A percentile compares a stretch with the other conserved stretches of the same genome.
Evolutionary conservation across 2,113 vertebrate species (phyloP).

Genomic region (Cacatua alba): DNA sequence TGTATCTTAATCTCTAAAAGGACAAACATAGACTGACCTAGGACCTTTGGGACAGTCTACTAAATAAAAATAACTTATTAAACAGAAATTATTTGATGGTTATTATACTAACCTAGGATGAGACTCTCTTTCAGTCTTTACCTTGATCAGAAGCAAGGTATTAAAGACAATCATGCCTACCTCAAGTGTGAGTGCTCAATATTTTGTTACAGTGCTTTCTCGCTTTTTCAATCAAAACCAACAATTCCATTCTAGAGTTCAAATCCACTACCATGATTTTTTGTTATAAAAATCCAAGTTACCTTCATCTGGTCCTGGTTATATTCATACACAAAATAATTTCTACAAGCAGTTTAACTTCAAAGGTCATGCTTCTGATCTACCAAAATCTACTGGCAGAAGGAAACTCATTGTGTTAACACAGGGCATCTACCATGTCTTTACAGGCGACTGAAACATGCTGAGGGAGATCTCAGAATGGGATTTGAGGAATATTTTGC

Average conservation of each 20-base stretch:
- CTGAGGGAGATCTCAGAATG: not conserved
- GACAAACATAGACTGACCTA: not conserved
- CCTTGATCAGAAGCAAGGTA: not conserved
- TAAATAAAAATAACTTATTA: not conserved
- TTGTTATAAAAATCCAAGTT: not conserved
- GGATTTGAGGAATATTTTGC: not conserved
- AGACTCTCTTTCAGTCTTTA: not conserved
- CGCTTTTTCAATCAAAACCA: not conserved
- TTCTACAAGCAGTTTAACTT: not conserved
- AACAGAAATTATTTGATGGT: not conserved
- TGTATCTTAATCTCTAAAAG: not conserved
- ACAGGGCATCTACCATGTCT: not conserved
- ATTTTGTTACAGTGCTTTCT: not conserved
- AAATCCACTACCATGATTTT: not conserved
- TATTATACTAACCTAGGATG: not conserved
- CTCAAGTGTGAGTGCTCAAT: not conserved
- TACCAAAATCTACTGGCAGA: not conserved
- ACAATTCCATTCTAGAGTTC: not conserved
- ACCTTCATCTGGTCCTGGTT: not conserved
- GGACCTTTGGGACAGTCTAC: not conserved
- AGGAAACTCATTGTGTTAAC: not conserved
- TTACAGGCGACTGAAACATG: not conserved
- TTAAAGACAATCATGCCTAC: not conserved
- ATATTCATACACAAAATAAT: not conserved
- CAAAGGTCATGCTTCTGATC: not conserved